phyloP scores from a whole-genome alignment of 2,113 vertebrate species.

The Dascyllus trimaculatus region DNA sequence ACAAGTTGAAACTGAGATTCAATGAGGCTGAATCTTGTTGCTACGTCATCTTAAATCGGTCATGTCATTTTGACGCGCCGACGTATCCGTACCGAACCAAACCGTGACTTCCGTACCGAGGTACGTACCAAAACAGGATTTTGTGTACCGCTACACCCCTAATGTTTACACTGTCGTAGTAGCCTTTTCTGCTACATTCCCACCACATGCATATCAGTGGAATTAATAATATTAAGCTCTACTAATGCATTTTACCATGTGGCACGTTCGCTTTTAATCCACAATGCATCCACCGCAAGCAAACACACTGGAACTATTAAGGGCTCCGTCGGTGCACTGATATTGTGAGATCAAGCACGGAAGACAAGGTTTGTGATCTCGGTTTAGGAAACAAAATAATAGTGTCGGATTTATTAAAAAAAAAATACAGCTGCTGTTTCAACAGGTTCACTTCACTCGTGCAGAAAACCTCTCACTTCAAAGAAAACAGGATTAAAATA shows the following conservation, averaged over 20 bases:
- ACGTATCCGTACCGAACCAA: too few relatives aligned
- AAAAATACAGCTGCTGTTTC: background rate
- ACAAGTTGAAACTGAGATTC: too few relatives aligned
- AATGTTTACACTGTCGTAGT: background rate
- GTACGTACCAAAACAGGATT: too few relatives aligned
- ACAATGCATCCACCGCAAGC: constrained; percentile 8
- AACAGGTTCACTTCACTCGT: constrained; percentile 1
- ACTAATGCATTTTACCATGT: constrained; percentile 31
- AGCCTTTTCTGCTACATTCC: background rate
- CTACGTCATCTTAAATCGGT: too few relatives aligned
- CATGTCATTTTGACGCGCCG: too few relatives aligned
- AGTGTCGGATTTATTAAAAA: background rate
- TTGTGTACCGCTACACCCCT: too few relatives aligned
- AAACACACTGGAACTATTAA: background rate
- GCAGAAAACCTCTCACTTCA: constrained; percentile 4
- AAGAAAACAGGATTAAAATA: constrained; percentile 33
- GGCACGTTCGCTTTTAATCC: constrained; percentile 23
- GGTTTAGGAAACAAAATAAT: background rate
- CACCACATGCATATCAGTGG: background rate
- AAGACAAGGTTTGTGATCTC: background rate
- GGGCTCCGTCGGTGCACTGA: background rate
- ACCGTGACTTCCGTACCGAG: too few relatives aligned
- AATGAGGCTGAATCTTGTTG: too few relatives aligned
- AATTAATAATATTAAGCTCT: constrained; percentile 1
- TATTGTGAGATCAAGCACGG: background rate